Evolutionary conservation across 2,113 vertebrate species (phyloP).

Genomic region (Beaufortia kweichowensis): DNA sequence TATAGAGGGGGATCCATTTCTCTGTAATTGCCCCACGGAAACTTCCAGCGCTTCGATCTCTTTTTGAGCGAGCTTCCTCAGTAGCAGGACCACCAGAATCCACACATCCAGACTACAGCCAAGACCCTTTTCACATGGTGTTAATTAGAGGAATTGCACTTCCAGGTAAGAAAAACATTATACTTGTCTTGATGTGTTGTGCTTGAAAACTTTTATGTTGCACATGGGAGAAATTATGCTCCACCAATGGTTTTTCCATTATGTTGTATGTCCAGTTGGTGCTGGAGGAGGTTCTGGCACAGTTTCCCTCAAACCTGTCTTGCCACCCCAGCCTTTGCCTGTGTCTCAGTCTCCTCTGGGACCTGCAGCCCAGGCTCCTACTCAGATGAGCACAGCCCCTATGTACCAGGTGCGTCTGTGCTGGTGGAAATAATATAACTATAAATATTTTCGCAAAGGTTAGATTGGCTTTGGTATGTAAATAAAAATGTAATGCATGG

Average conservation of each 20-base stretch:
- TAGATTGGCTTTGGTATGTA: too few species aligned
- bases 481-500: too few species aligned
- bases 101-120: conserved; percentile 80
- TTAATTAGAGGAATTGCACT: conserved; percentile 86
- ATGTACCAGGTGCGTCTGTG: conserved; percentile 64
- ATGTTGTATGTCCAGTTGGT: conserved; percentile 62
- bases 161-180: conserved; percentile 73
- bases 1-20: conserved; percentile 87
- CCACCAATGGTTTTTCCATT: neutral
- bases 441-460: too few species aligned
- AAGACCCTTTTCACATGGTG: conserved; percentile 91
- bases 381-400: conserved; percentile 64
- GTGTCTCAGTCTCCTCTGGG: conserved; percentile 61
- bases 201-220: neutral
- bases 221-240: neutral
- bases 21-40: conserved; percentile 88
- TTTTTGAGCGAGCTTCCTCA: conserved; percentile 84
- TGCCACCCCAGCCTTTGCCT: conserved; percentile 61
- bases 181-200: neutral
- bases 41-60: conserved; percentile 80
- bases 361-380: conserved; percentile 66
- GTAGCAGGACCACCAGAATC: conserved; percentile 75
- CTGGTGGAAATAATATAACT: neutral
- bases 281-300: conserved; percentile 70
- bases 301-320: conserved; percentile 79